Base-by-base conservation (phyloP, 2,113 vertebrate genomes). In the Heterotilapia buettikoferi region DNA sequence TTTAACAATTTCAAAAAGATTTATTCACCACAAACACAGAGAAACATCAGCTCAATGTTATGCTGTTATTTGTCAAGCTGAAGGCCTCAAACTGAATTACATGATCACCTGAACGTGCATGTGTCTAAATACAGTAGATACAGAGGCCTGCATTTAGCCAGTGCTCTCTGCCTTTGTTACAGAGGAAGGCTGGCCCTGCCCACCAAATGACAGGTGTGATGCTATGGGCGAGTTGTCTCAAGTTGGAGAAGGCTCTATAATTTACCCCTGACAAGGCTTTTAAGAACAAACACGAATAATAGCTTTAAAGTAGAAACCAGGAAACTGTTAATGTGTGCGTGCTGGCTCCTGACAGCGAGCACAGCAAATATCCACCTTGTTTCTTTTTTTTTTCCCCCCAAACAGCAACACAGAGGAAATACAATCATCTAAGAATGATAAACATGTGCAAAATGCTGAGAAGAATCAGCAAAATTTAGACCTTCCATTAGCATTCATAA, bases 211-310 rank as follows among this genome's bases (percentile, higher is more conserved):
- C 84, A 87, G 54, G 66, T 63, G 57, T 43, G 78, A 43, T 21
- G 47, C 40, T 88, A 63, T 78, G 83, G 63, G 84, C 4, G 71
- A 82, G 83, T 87, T 56, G 84, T 81, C 86, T 79, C 50, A 38
- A 59, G 38, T 50, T 61, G 82, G 18, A 26, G 86, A 83, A 87
- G 78, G 84, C 89, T 90, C 91, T 94, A 56, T 92, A 92, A 93
- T 90, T 92, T 83, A 89, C 68, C 24, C 80, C 31, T 73, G 86
- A 89, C 90, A 86, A 84, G 59, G 89, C 86, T 29, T 84, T 90
- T 73, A 86, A 71, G 56, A 84, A 86, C 68, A 90, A 61, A 88
- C 76, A 71, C 1, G 21, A 71, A 31, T 71, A 88, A 84, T 84
- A n/a, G 56, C 29, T 88, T 92, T 71, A 73, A 89, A 89, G 66